Evolutionary conservation across 2,888 invertebrate genomes (phyloP), one percentile per base, ranked within the genome.

Genomic region (Dryadula phaetusa): DNA sequence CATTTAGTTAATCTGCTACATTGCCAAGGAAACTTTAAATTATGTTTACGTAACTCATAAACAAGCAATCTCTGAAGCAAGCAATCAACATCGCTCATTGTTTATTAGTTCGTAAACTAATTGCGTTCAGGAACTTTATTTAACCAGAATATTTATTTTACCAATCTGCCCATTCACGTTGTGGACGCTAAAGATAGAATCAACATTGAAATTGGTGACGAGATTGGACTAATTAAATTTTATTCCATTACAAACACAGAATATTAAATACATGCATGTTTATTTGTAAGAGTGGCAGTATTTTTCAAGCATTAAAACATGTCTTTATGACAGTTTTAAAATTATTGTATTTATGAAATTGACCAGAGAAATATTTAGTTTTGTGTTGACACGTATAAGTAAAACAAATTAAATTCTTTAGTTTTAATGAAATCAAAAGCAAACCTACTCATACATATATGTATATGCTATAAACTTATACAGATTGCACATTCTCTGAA

Each of bases 1-100:
- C 63, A 52, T 32, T 40, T 69, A 60, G 64, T 69, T 69, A 67
- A 64, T 64, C 61, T 40, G 37, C 68, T 68, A 64, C 64, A 72
- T 73, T 74, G 70, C 71, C 66, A 68, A 73, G 63, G 52, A 66
- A 69, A 71, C 64, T 71, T 67, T 70, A 67, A 67, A 70, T 67
- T 71, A 64, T 66, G 62, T 69, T 71, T 67, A 67, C 64, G 32
- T 49, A 71, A 69, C 67, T 72, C 66, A 74, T 72, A 73, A 70
- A 62, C 72, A 64, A 66, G 70, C 72, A 68, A 71, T 70, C 69
- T 67, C 70, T 70, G 66, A 52, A 70, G 70, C 67, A 67, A 72
- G 69, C 70, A 72, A 69, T 70, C 70, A 63, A 64, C 66, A 66
- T 71, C 66, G 62, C 66, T 73, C 69, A 62, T 70, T 70, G 64